Evolutionary conservation across 2,113 vertebrate genomes (phyloP), one percentile per base, ranked within the genome.

Genomic region (Chionis minor): DNA sequence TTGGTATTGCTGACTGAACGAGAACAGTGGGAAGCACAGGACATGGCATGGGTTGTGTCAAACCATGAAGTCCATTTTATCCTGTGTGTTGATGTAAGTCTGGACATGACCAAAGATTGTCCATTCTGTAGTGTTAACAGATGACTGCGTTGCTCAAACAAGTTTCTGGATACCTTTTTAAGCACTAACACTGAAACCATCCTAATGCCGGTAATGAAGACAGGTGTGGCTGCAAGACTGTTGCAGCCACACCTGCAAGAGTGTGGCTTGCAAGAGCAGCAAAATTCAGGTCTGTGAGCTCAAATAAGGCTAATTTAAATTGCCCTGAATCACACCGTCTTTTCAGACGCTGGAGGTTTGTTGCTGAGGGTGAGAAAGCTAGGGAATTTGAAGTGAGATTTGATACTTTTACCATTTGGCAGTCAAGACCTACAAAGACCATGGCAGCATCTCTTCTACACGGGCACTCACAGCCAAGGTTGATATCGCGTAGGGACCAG

Each of bases 331-430:
- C 8, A 12, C 32, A 23, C 10, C 3, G 1, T 14, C 49, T 80
- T 72, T 80, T 86, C 45, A 87, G 14, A 30, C n/a, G 45, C 32
- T 90, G 70, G 51, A 55, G 63, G 3, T 80, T 30, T 59, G 45
- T 59, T 80, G 79, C 56, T 35, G 45, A 4, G 66, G 11, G 26
- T 81, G 42, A 35, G 45, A 40, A 49, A 23, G 10, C 3, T 58
- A 18, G 8, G 11, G 63, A 38, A 75, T 59, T 87, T 91, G 69
- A 94, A 87, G 26, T 26, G 91, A 79, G 47, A 42, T 8, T 17
- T 65, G 26, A 3, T 8, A 4, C 8, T 52, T 1, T 0, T 15
- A 0, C 17, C 90, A 4, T 72, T 74, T 79, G 59, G 22, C 6
- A 81, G n/a, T 58, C 5, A 14, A 44, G 22, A 59, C 5, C 12